Evolutionary conservation across 2,797 vertebrate genomes (phyloP), one percentile per base, ranked within the genome.

Genomic region (Kryptopterus vitreolus): DNA sequence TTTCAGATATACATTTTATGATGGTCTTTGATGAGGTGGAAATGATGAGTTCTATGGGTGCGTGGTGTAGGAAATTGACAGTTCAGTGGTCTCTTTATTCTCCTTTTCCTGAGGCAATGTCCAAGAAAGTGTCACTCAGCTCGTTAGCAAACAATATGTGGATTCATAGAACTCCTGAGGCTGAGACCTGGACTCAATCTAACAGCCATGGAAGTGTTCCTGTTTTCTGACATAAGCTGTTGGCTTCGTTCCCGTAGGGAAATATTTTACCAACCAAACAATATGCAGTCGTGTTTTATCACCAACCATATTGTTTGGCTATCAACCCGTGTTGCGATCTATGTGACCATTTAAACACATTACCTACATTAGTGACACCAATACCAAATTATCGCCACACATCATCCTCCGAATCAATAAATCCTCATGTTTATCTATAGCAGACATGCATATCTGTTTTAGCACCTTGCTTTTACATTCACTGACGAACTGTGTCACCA

Each of bases 401-500:
- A 75, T 69, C 46, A 50, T 76, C 55, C 22, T 70, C 46, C 48
- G 52, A 33, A 65, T 22, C 38, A 77, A 86, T 90, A 81, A 87
- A 88, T 91, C 85, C 84, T 62, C 22, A 57, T 61, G 20, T 33
- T 20, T 85, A 78, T 78, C 11, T 63, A 52, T 29, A 70, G 52
- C 31, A 69, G 88, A 90, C 20, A 12, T 61, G 85, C 76, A 78
- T 89, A 80, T 81, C 82, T 85, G 57, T 81, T 87, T 77, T 52
- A 81, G 69, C 77, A 61, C 81, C 86, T 55, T 38, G 33, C 76
- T 78, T 35, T 75, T 61, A 59, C 35, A 77, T 46, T 77, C 43
- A 75, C 20, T 52, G 52, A 61, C 82, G 62, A 86, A 83, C 84
- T 86, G 83, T 75, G 24, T 59, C 84, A 70, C 68, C 38, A 68